Conservation (phyloP, 2,888 invertebrate genomes). For the Nebria brevicollis region DNA sequence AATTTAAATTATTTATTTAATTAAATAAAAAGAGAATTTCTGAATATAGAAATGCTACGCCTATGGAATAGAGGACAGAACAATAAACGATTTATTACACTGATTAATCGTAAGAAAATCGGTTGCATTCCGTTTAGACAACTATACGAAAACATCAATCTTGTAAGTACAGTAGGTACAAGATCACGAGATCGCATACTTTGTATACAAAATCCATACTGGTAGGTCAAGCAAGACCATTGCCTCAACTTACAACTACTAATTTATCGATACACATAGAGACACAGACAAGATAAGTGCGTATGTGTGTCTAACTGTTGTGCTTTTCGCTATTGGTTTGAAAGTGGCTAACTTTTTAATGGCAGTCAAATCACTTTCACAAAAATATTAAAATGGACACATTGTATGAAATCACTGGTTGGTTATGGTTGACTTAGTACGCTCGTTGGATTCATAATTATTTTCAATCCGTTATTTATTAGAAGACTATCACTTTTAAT, state of each 20-base stretch:
- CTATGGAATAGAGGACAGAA: background rate
- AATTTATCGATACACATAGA: background rate
- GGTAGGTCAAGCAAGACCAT: constrained; percentile 2
- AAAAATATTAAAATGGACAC: constrained; percentile 2
- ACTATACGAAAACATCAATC: background rate
- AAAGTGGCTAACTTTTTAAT: constrained; percentile 3
- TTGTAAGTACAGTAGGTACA: constrained; percentile 1
- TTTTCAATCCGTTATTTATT: constrained; percentile 12
- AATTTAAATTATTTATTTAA: background rate
- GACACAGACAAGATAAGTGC: background rate
- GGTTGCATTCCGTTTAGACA: constrained; percentile 1
- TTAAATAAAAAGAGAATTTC: background rate
- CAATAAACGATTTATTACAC: background rate
- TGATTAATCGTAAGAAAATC: background rate
- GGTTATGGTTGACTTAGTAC: background rate
- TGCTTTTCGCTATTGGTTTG: background rate
- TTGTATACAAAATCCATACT: background rate
- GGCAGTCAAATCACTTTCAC: constrained; percentile 11
- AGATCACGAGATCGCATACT: constrained; percentile 1
- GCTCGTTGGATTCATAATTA: constrained; percentile 10
- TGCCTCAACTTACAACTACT: constrained; percentile 3
- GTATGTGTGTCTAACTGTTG: background rate
- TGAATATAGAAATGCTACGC: background rate
- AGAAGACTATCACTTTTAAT: background rate
- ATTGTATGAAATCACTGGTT: constrained; percentile 2